Conservation (phyloP, 2,888 invertebrate species). For the Sisyra nigra region DNA sequence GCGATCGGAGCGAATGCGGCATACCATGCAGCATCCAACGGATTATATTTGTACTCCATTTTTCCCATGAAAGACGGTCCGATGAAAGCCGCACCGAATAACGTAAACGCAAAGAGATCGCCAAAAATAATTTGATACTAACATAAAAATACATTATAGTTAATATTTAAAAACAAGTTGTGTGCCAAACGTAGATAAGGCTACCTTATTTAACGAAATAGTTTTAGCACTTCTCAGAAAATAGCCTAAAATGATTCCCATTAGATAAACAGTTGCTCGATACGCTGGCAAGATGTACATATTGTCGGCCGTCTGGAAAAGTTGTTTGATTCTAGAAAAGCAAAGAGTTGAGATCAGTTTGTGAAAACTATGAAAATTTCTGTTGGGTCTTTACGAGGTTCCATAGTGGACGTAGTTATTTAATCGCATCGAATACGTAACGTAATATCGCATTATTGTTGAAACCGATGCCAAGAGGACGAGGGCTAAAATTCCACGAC, state of each 20-base stretch:
- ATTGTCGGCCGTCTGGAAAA: constrained; percentile 49
- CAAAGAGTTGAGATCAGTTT: constrained; percentile 6
- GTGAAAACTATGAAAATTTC: constrained; percentile 2
- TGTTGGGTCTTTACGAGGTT: constrained; percentile 37
- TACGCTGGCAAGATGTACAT: constrained; percentile 51
- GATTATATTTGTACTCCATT: constrained; percentile 40
- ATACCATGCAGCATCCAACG: constrained; percentile 46
- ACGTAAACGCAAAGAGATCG: constrained; percentile 33
- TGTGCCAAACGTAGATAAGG: too few relatives aligned
- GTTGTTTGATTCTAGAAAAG: constrained; percentile 36
- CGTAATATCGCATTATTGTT: constrained; percentile 41
- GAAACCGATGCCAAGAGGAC: constrained; percentile 32
- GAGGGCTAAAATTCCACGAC: constrained; percentile 31
- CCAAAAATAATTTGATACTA: constrained; percentile 33
- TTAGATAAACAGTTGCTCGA: constrained; percentile 48
- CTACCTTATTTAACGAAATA: constrained; percentile 31
- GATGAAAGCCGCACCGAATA: constrained; percentile 36
- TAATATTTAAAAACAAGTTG: neutral
- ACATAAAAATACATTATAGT: neutral
- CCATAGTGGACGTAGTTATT: constrained; percentile 53
- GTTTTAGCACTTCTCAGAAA: constrained; percentile 31
- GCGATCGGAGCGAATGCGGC: constrained; percentile 53
- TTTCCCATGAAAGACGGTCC: constrained; percentile 48
- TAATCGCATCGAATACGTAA: constrained; percentile 38
- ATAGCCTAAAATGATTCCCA: constrained; percentile 47